Percentiles rank a stretch among this genome's conserved stretches.
These are phyloP conservation scores for Erpornis zantholeuca DNA, from an alignment of 2,113 vertebrate genomes.

Conservation along the genomic window DNA sequence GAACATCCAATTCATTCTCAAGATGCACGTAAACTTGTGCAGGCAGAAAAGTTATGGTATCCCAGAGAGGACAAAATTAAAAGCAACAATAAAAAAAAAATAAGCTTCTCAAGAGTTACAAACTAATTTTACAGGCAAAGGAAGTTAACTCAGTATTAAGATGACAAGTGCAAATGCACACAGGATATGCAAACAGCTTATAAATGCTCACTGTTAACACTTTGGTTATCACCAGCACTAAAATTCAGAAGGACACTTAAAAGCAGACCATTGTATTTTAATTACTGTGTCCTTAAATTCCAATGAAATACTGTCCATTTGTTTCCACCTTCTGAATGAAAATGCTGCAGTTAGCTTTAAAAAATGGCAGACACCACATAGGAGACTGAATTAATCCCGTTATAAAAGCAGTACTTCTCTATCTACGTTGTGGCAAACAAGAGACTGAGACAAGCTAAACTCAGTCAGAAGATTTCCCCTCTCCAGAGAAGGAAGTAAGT, in stretches of 20 bases:
- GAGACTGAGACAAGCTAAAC: neutral
- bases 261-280: neutral
- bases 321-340: neutral
- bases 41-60: neutral
- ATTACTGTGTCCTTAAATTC: neutral
- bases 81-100: neutral
- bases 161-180: neutral
- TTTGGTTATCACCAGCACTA: neutral
- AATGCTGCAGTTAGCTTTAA: neutral
- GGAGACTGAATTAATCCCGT: neutral
- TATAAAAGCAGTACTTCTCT: neutral
- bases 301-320: neutral
- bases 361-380: neutral
- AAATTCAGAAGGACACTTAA: neutral
- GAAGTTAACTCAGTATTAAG: neutral
- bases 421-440: neutral
- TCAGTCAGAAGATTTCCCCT: neutral
- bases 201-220: neutral
- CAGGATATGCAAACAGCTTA: neutral
- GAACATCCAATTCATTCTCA: neutral
- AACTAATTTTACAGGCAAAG: neutral
- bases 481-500: neutral
- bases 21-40: neutral
- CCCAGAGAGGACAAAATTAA: neutral
- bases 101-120: neutral